Percentiles rank a stretch among this genome's conserved stretches.
phyloP scores from a whole-genome alignment of 2,797 vertebrate genomes.

The Cirrhinus molitorella region DNA sequence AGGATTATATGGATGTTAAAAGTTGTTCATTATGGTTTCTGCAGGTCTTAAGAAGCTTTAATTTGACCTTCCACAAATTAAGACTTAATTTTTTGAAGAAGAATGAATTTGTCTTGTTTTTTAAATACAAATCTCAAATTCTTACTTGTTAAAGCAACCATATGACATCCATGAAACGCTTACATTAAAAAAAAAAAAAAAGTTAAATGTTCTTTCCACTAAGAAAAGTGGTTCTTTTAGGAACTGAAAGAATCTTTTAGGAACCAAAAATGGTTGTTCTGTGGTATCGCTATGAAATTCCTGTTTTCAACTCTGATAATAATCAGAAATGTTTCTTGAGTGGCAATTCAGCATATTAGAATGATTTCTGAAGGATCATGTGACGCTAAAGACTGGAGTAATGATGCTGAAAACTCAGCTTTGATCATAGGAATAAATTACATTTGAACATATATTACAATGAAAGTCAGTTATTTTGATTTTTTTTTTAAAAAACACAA shows the following conservation, averaged over 20 bases:
- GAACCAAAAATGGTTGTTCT: conserved; percentile 1
- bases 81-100: too few species aligned
- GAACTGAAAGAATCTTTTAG: neutral
- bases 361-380: neutral
- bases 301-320: too few species aligned
- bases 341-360: neutral
- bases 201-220: neutral
- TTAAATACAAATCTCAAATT: neutral
- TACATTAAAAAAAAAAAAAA: neutral
- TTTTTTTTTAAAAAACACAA: too few species aligned
- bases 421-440: too few species aligned
- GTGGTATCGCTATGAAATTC: neutral
- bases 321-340: neutral
- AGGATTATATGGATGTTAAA: too few species aligned
- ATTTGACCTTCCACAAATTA: too few species aligned
- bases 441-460: too few species aligned
- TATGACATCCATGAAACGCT: neutral
- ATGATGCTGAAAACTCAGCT: too few species aligned
- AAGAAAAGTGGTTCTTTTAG: too few species aligned
- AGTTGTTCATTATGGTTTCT: too few species aligned
- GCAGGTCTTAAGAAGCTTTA: too few species aligned
- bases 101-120: too few species aligned
- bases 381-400: neutral
- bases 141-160: neutral
- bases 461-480: neutral